These are phyloP conservation scores for Ormyrus pomaceus DNA, from an alignment of 2,888 invertebrate genomes.

Conservation along the genomic window DNA sequence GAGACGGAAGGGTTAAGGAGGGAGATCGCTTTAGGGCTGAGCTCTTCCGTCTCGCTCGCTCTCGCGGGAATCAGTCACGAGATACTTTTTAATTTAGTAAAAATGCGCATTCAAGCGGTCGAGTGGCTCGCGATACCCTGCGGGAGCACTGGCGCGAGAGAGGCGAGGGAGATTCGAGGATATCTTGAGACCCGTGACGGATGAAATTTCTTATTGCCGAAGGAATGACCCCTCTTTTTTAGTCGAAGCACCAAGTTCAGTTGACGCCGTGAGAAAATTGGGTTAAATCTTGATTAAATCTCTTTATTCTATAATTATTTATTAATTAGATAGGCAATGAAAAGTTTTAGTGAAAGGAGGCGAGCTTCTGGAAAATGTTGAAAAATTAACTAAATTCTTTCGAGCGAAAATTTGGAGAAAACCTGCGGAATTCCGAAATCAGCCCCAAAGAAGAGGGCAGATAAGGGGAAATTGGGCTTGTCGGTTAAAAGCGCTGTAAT, in stretches of 20 bases:
- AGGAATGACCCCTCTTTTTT: background rate
- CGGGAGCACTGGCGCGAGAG: background rate
- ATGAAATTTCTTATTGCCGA: slow-evolving; percentile 32
- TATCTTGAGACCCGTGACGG: slow-evolving; percentile 15
- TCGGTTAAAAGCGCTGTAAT: slow-evolving; percentile 30
- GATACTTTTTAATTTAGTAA: slow-evolving; percentile 76
- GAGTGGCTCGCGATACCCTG: slow-evolving; percentile 49
- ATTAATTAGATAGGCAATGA: background rate
- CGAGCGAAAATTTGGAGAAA: slow-evolving; percentile 22
- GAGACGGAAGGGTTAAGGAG: slow-evolving; percentile 59
- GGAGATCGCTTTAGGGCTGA: slow-evolving; percentile 65
- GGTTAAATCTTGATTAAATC: background rate
- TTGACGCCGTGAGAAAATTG: background rate
- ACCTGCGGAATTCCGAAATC: background rate
- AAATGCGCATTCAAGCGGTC: slow-evolving; percentile 73
- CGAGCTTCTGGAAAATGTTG: background rate
- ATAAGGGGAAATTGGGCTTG: slow-evolving; percentile 36
- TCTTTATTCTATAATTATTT: background rate
- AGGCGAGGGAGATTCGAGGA: background rate
- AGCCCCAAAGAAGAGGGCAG: slow-evolving; percentile 2
- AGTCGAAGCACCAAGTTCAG: background rate
- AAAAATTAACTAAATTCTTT: background rate
- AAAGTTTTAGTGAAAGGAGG: too few relatives aligned
- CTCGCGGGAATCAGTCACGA: slow-evolving; percentile 66
- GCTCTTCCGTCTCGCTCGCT: slow-evolving; percentile 59